Conservation (phyloP, 2,888 invertebrate species). For the Drosophila diplacantha region DNA sequence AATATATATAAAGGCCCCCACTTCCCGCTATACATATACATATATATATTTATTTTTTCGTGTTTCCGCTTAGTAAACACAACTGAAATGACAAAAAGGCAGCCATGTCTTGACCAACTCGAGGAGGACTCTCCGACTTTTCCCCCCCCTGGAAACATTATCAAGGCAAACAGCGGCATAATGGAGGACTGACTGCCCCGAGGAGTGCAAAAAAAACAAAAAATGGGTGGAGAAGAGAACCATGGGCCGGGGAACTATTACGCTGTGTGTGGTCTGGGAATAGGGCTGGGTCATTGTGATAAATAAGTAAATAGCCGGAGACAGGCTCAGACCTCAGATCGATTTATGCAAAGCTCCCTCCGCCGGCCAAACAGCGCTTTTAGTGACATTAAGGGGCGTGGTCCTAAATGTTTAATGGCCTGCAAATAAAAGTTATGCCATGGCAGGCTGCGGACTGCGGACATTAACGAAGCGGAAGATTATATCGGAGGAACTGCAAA, state of each 20-base stretch:
- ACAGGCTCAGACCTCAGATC: conserved; percentile 47
- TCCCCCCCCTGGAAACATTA: conserved; percentile 53
- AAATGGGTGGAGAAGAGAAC: conserved; percentile 18
- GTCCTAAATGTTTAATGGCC: conserved; percentile 56
- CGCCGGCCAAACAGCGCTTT: conserved; percentile 39
- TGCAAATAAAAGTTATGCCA: conserved; percentile 49
- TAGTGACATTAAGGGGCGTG: conserved; percentile 60
- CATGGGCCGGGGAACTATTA: conserved; percentile 54
- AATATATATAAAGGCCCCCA: conserved; percentile 13
- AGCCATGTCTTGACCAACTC: conserved; percentile 42
- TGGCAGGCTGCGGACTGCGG: conserved; percentile 14
- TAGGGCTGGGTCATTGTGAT: conserved; percentile 66
- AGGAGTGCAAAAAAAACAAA: conserved; percentile 40
- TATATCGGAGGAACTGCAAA: conserved; percentile 15
- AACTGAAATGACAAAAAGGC: conserved; percentile 72
- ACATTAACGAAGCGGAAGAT: conserved; percentile 41
- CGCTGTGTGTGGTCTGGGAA: conserved; percentile 52
- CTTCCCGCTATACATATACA: neutral
- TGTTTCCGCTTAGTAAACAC: conserved; percentile 69
- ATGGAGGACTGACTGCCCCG: conserved; percentile 47
- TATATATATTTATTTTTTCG: conserved; percentile 13
- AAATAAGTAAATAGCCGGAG: conserved; percentile 57
- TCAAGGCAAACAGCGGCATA: conserved; percentile 69
- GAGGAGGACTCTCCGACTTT: conserved; percentile 8
- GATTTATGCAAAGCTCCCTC: conserved; percentile 40